Evolutionary conservation across 1,140 invertebrate genomes (phyloP).

Genomic region (Diachasma alloeum): DNA sequence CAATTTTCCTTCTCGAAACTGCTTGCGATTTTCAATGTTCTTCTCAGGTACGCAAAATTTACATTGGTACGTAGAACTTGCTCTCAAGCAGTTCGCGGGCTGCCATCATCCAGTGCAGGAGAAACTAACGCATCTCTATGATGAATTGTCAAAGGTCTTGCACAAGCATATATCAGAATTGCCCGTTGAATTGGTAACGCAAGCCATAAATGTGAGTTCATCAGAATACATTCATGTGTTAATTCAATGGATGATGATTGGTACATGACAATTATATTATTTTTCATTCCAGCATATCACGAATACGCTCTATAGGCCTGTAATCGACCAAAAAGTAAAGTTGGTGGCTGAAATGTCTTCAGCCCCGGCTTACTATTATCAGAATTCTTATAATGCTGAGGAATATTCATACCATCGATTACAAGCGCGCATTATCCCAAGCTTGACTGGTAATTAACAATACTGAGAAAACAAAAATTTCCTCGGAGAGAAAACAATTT

Average conservation of each 20-base stretch:
- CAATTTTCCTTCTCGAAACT: too few species aligned
- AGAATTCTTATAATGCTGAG: slow-evolving; percentile 28
- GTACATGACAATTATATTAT: background rate
- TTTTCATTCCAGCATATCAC: slow-evolving; percentile 5
- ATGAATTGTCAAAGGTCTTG: background rate
- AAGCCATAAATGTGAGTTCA: background rate
- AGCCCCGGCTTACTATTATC: slow-evolving; percentile 35
- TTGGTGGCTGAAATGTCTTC: slow-evolving; percentile 2
- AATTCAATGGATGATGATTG: background rate
- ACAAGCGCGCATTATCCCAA: background rate
- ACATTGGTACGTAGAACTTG: background rate
- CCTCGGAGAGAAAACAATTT: too few species aligned
- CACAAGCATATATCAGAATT: background rate
- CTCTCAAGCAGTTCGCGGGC: background rate
- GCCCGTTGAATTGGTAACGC: background rate
- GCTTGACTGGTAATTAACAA: slow-evolving; percentile 24
- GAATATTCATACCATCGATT: slow-evolving; percentile 26
- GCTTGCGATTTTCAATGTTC: too few species aligned
- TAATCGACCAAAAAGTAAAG: slow-evolving; percentile 31
- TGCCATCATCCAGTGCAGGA: background rate
- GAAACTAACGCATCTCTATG: background rate
- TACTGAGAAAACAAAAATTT: too few species aligned
- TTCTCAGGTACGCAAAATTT: background rate
- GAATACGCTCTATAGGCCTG: slow-evolving; percentile 17
- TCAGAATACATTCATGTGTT: background rate